These are phyloP conservation scores for Desmophyllum pertusum DNA, from an alignment of 92 coral and sea anemone genomes.

Conservation along the genomic window DNA sequence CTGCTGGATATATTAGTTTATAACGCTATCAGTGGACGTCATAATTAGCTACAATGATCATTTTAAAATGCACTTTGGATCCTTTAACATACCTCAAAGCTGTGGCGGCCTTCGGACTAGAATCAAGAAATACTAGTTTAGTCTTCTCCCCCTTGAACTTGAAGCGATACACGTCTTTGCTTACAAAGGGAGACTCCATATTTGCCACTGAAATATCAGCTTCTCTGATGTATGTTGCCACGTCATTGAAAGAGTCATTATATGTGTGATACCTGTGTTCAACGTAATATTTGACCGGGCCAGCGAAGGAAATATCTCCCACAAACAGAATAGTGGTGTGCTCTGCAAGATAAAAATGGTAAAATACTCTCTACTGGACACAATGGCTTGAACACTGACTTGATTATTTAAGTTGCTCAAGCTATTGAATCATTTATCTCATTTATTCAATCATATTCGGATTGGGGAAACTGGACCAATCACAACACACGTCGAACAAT, in stretches of 20 bases:
- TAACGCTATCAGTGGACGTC: too few relatives aligned
- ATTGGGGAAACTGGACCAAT: too few relatives aligned
- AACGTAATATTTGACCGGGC: conserved; percentile 53
- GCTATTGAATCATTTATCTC: too few relatives aligned
- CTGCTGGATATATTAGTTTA: too few relatives aligned
- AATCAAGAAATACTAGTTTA: conserved; percentile 3
- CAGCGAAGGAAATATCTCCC: conserved; percentile 59
- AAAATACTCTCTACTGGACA: too few relatives aligned
- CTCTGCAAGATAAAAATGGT: conserved; percentile 1
- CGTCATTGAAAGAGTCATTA: conserved; percentile 48
- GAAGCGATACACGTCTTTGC: conserved; percentile 6
- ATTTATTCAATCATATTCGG: too few relatives aligned
- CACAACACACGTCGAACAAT: too few relatives aligned
- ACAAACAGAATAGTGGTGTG: conserved; percentile 37
- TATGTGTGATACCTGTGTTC: conserved; percentile 38
- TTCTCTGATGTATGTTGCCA: conserved; percentile 42
- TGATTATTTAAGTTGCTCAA: too few relatives aligned
- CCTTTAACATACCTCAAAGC: conserved; percentile 46
- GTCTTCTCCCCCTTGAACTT: conserved; percentile 19
- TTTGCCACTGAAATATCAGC: conserved; percentile 55
- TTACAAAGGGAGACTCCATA: conserved; percentile 54
- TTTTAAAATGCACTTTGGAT: background rate
- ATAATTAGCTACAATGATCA: background rate
- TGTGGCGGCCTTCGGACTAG: conserved; percentile 43
- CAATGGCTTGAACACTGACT: too few relatives aligned